phyloP scores from a whole-genome alignment of 2,888 invertebrate species.

The Chelonus formosanus region DNA sequence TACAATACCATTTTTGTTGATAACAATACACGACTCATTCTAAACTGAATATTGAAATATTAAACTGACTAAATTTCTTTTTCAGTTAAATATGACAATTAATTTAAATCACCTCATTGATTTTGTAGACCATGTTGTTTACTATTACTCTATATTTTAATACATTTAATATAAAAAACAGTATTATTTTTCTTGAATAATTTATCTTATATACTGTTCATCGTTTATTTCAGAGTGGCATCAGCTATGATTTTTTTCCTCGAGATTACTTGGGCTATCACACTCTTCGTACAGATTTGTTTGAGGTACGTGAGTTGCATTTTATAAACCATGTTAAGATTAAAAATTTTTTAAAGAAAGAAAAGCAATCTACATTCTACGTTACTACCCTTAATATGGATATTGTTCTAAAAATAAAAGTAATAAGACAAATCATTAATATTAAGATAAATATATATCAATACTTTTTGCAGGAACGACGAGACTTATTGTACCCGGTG shows the following conservation, averaged over 20 bases:
- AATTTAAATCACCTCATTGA: too few relatives aligned
- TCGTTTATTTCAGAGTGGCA: slow-evolving; percentile 65
- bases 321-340: slow-evolving; percentile 3
- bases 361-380: too few relatives aligned
- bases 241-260: slow-evolving; percentile 70
- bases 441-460: slow-evolving; percentile 2
- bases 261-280: slow-evolving; percentile 74
- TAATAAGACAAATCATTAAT: not conserved
- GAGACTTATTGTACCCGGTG: slow-evolving; percentile 62
- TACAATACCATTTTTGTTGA: not conserved
- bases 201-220: slow-evolving; percentile 31
- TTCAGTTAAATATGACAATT: too few relatives aligned
- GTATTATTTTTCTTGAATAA: not conserved
- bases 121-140: not conserved
- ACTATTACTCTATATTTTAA: too few relatives aligned
- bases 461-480: slow-evolving; percentile 60
- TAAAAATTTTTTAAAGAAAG: not conserved
- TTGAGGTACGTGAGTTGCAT: slow-evolving; percentile 62
- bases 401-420: too few relatives aligned
- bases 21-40: not conserved
- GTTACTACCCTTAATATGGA: too few relatives aligned
- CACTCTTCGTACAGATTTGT: slow-evolving; percentile 71
- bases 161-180: too few relatives aligned
- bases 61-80: too few relatives aligned
- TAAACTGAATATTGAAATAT: too few relatives aligned